Conservation (phyloP, 2,888 invertebrate genomes). For the Leptinotarsa haldemani region DNA sequence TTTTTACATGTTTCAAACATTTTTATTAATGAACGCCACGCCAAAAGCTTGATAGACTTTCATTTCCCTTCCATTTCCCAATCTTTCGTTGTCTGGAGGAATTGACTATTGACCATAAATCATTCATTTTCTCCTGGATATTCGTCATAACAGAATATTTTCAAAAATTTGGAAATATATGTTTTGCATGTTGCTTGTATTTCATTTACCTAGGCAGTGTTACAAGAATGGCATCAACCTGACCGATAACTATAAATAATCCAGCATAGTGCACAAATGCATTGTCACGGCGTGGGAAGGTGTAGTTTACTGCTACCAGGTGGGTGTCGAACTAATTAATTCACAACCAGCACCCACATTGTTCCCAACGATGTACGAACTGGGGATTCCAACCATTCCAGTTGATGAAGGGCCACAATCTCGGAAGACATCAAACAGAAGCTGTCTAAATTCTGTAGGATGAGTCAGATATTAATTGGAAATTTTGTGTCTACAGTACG, state of each 20-base stretch:
- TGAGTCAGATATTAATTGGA: too few species aligned
- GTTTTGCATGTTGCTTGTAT: not conserved
- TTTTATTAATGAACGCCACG: too few species aligned
- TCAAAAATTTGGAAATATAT: not conserved
- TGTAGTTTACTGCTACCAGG: slow-evolving; percentile 3
- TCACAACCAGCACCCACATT: not conserved
- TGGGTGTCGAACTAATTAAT: slow-evolving; percentile 3
- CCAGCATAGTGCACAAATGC: not conserved
- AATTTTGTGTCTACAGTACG: too few species aligned
- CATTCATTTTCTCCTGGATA: not conserved
- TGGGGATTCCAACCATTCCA: not conserved
- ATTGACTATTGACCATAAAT: too few species aligned
- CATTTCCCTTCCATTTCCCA: too few species aligned
- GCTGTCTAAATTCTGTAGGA: too few species aligned
- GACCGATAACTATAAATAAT: not conserved
- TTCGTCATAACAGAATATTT: not conserved
- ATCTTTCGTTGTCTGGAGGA: too few species aligned
- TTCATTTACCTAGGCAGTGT: not conserved
- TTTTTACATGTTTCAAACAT: too few species aligned
- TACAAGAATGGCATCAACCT: not conserved
- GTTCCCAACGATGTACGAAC: not conserved
- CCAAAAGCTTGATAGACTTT: too few species aligned
- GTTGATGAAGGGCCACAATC: not conserved
- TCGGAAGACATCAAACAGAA: not conserved
- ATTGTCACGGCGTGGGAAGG: not conserved